phyloP scores from a whole-genome alignment of 2,888 invertebrate species.

The Malthinus flaveolus region DNA sequence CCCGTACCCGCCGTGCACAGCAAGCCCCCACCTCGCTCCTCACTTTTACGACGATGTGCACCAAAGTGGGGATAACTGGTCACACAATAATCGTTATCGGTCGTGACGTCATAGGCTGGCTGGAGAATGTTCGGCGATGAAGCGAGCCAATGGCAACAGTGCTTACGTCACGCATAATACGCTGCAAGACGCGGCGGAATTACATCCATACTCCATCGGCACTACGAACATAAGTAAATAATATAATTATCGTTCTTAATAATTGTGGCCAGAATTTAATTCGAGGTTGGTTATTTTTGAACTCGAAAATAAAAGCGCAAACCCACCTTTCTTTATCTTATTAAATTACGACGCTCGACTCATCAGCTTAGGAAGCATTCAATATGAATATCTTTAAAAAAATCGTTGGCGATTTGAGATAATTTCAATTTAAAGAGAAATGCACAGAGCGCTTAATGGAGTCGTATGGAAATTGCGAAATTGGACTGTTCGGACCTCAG shows the following conservation, averaged over 20 bases:
- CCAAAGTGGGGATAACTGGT: conserved; percentile 47
- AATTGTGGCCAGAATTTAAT: conserved; percentile 33
- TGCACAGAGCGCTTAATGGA: too few species aligned
- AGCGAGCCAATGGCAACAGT: conserved; percentile 50
- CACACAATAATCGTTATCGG: conserved; percentile 52
- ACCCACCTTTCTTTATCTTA: too few species aligned
- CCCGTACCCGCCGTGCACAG: conserved; percentile 35
- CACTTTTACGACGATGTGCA: conserved; percentile 37
- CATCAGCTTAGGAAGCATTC: too few species aligned
- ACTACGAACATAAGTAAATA: conserved; percentile 23
- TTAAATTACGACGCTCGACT: too few species aligned
- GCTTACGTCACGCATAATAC: conserved; percentile 53
- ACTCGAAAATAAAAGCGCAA: too few species aligned
- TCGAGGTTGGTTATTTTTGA: conserved; percentile 8
- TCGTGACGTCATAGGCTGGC: conserved; percentile 51
- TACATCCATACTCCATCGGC: conserved; percentile 14
- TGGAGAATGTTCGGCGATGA: conserved; percentile 28
- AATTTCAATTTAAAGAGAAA: too few species aligned
- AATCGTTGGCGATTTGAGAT: too few species aligned
- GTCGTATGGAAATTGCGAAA: too few species aligned
- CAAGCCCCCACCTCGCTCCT: conserved; percentile 17
- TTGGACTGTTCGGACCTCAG: too few species aligned
- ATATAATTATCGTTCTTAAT: conserved; percentile 38
- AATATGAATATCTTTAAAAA: too few species aligned
- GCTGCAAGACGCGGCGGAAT: conserved; percentile 32